Base-by-base conservation (phyloP, 1,140 invertebrate species). In the Neoseiulus cucumeris region DNA sequence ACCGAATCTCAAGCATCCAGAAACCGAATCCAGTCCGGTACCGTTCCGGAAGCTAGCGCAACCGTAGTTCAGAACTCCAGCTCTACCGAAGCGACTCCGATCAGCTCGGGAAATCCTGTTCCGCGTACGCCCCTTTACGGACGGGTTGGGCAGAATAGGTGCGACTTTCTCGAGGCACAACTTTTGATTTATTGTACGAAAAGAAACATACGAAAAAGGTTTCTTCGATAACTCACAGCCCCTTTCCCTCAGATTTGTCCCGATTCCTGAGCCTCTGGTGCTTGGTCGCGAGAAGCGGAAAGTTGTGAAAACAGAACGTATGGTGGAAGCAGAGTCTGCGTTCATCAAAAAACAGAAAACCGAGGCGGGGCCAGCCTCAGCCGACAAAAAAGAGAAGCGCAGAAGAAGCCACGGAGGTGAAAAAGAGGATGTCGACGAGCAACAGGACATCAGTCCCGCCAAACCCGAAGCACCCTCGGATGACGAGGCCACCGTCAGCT, bases 271-370 rank as follows among this genome's bases (percentile, higher is more conserved):
- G 51, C 51, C 51, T 14, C 22, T 59, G 51, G 51, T 59, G 25
- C 22, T 59, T 25, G 51, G 51, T 59, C 51, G 51, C 51, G 51
- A 59, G 51, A 59, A 59, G 33, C 51, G 51, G 9, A 59, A 59
- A 25, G 51, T 59, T 14, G 51, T 59, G 25, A 59, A 59, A 25
- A 59, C 51, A 1, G 51, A 59, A 9, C 51, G 51, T 2, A 59
- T 59, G 51, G 14, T 18, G 9, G 51, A 59, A 20, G 51, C 51
- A 1, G 51, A 59, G 22, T 25, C 25, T 14, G 51, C 33, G 2
- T 33, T 59, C 17, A 17, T 59, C 25, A 25, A 33, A 2, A 25
- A 33, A 29, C 25, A 25, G 25, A 59, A 25, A 25, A 59, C 51
- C 1, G 51, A 14, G 14, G 51, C 51, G 17, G 22, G 51, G 14